Evolutionary conservation across 2,888 invertebrate species (phyloP).

Genomic region (Xylophagus ater): DNA sequence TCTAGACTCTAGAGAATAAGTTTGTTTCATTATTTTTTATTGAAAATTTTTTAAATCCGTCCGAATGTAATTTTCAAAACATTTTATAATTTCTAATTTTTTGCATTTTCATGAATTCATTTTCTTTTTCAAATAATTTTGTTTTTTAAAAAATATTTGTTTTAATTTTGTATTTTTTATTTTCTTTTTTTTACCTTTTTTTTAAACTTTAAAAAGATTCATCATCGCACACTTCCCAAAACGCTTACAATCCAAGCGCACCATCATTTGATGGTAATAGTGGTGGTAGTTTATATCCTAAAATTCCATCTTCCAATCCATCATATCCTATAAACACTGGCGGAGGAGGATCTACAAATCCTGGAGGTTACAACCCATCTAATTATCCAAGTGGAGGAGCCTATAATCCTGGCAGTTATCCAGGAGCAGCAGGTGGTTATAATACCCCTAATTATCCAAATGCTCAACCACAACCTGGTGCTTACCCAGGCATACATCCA

Average conservation of each 20-base stretch:
- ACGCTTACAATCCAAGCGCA: too few relatives aligned
- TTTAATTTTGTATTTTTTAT: slow-evolving; percentile 4
- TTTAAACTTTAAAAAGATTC: slow-evolving; percentile 7
- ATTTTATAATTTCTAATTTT: slow-evolving; percentile 6
- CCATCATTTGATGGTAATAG: slow-evolving; percentile 7
- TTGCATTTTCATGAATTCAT: too few relatives aligned
- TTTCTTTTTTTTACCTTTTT: slow-evolving; percentile 4
- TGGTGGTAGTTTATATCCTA: slow-evolving; percentile 17
- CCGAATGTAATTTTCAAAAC: slow-evolving; percentile 6
- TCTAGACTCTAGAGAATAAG: too few relatives aligned
- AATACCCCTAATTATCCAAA: slow-evolving; percentile 23
- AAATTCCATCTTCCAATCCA: slow-evolving; percentile 16
- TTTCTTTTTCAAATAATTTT: too few relatives aligned
- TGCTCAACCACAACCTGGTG: too few relatives aligned
- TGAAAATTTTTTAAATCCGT: slow-evolving; percentile 10
- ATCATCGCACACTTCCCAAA: slow-evolving; percentile 10
- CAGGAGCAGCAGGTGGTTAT: slow-evolving; percentile 21
- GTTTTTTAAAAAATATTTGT: too few relatives aligned
- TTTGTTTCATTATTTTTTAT: background rate
- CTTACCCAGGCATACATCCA: too few relatives aligned
- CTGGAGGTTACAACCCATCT: slow-evolving; percentile 28
- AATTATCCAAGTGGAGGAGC: slow-evolving; percentile 17
- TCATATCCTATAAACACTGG: slow-evolving; percentile 22
- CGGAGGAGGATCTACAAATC: slow-evolving; percentile 26
- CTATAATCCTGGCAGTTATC: slow-evolving; percentile 21